These are phyloP conservation scores for Anticlea derivata DNA, from an alignment of 2,888 invertebrate species.

Conservation along the genomic window DNA sequence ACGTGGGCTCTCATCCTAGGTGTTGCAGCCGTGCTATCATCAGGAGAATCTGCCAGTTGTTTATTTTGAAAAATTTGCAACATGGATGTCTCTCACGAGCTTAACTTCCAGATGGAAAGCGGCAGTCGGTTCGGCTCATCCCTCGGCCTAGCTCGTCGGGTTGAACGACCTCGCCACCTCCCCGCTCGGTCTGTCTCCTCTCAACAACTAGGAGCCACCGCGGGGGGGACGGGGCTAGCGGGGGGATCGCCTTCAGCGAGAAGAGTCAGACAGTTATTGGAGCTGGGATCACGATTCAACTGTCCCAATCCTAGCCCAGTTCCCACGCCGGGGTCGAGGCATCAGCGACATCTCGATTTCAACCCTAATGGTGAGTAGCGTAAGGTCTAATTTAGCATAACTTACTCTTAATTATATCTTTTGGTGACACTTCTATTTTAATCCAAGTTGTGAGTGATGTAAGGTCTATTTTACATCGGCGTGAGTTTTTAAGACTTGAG, in stretches of 20 bases:
- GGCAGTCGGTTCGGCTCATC: conserved; percentile 86
- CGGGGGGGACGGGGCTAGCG: conserved; percentile 37
- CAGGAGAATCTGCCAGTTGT: no score
- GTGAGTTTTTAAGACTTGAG: no score
- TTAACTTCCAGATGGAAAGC: conserved; percentile 81
- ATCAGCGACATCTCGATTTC: conserved; percentile 92
- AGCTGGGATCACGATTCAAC: conserved; percentile 85
- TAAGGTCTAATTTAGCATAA: not conserved
- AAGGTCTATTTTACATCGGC: no score
- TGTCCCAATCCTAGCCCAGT: conserved; percentile 89
- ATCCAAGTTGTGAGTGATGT: no score
- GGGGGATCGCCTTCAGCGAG: conserved; percentile 89
- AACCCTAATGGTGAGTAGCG: conserved; percentile 90
- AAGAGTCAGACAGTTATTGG: conserved; percentile 91
- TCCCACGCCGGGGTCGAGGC: conserved; percentile 90
- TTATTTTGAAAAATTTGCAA: no score
- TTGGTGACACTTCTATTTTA: no score
- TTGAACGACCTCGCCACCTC: conserved; percentile 81
- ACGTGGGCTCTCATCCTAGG: no score
- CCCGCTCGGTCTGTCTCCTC: conserved; percentile 90
- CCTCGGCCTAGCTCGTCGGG: conserved; percentile 78
- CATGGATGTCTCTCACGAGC: no score
- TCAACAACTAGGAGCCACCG: conserved; percentile 86
- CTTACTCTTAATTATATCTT: no score
- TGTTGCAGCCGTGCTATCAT: no score